phyloP scores from a whole-genome alignment of 2,888 invertebrate species.

The Drosophila multiciliata region DNA sequence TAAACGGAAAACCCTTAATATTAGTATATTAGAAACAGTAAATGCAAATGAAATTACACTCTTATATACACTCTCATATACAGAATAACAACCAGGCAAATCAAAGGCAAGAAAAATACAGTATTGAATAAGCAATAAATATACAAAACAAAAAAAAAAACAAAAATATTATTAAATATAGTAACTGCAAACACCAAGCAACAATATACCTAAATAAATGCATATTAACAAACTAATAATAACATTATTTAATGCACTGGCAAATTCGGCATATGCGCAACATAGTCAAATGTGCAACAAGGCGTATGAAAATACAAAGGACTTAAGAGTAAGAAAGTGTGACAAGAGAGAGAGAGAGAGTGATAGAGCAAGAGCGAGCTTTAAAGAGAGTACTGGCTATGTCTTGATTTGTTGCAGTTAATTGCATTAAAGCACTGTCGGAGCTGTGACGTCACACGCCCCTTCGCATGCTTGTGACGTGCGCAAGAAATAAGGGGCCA shows the following conservation, averaged over 20 bases:
- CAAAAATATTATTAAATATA: constrained; percentile 56
- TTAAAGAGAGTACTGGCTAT: constrained; percentile 41
- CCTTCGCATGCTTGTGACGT: constrained; percentile 58
- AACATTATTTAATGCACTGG: constrained; percentile 3
- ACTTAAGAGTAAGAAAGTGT: constrained; percentile 1
- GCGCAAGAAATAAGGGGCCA: constrained; percentile 45
- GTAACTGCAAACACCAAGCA: constrained; percentile 66
- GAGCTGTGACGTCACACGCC: constrained; percentile 67
- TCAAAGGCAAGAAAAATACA: constrained; percentile 22
- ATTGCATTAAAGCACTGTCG: constrained; percentile 54
- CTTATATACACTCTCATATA: constrained; percentile 42
- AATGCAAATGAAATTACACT: constrained; percentile 47
- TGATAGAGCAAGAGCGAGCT: constrained; percentile 26
- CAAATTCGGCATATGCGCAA: constrained; percentile 48
- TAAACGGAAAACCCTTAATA: constrained; percentile 46
- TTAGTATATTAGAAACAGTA: constrained; percentile 61
- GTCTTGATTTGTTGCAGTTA: constrained; percentile 46
- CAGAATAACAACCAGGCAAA: constrained; percentile 27
- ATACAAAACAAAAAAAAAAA: constrained; percentile 8
- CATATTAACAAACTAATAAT: constrained; percentile 47
- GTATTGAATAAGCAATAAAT: constrained; percentile 66
- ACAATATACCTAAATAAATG: constrained; percentile 61
- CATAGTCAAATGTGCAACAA: constrained; percentile 61
- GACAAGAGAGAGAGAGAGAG: constrained; percentile 26
- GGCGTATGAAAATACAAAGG: constrained; percentile 41